These are phyloP conservation scores for Dipodomys spectabilis DNA, from an alignment of 2,113 vertebrate genomes.

Conservation along the genomic window DNA sequence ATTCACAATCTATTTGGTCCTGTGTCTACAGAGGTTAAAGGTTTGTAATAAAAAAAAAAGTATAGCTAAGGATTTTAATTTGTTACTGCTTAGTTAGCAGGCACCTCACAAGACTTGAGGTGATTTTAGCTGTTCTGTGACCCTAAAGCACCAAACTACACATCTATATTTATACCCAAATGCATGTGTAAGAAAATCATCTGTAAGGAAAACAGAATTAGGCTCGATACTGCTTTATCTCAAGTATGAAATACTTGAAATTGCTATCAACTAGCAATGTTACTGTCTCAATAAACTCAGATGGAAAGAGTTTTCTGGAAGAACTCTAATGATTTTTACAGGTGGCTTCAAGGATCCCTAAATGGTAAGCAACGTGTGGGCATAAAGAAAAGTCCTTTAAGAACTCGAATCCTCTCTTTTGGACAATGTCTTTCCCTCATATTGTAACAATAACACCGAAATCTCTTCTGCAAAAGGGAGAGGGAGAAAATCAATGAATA, in stretches of 20 bases:
- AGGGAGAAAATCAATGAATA: conserved; percentile 83
- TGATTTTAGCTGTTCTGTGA: conserved; percentile 58
- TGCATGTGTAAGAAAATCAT: conserved; percentile 38
- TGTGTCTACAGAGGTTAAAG: conserved; percentile 69
- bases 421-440: conserved; percentile 52
- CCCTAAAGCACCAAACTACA: conserved; percentile 9
- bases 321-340: conserved; percentile 72
- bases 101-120: not conserved
- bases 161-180: not conserved
- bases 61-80: conserved; percentile 60
- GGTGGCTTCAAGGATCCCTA: conserved; percentile 13
- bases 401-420: conserved; percentile 20
- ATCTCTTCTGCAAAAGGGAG: conserved; percentile 49
- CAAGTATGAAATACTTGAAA: conserved; percentile 31
- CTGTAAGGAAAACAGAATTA: not conserved
- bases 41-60: conserved; percentile 64
- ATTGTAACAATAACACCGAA: conserved; percentile 58
- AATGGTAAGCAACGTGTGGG: not conserved
- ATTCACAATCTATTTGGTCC: conserved; percentile 66
- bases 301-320: conserved; percentile 70
- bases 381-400: not conserved
- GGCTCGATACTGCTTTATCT: conserved; percentile 51
- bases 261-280: conserved; percentile 65
- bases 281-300: conserved; percentile 69
- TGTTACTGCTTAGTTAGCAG: not conserved